Conservation (phyloP, 2,888 invertebrate species). For the Andrena flavipes region DNA sequence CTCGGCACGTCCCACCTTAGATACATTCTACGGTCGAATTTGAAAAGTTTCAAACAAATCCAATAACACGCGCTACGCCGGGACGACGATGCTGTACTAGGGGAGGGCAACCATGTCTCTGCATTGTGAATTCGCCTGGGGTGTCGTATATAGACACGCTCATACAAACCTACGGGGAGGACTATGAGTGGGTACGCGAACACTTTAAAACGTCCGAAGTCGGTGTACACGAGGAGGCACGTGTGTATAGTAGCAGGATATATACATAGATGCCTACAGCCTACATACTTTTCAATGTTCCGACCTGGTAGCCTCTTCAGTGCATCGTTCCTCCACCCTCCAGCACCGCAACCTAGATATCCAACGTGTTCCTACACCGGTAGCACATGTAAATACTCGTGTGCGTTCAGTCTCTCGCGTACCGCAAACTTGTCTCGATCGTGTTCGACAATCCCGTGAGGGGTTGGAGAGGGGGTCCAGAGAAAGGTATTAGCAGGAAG, state of each 20-base stretch:
- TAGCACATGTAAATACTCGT: slow-evolving; percentile 57
- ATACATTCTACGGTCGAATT: slow-evolving; percentile 72
- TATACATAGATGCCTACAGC: slow-evolving; percentile 21
- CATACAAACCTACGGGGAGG: slow-evolving; percentile 44
- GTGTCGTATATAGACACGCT: slow-evolving; percentile 41
- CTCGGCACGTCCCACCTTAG: slow-evolving; percentile 56
- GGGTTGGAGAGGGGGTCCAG: slow-evolving; percentile 5
- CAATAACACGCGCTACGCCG: slow-evolving; percentile 77
- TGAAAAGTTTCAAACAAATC: slow-evolving; percentile 82
- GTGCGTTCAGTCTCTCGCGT: slow-evolving; percentile 44
- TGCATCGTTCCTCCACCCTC: slow-evolving; percentile 36
- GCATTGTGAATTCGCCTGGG: slow-evolving; percentile 69
- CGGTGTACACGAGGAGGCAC: slow-evolving; percentile 21
- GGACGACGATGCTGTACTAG: slow-evolving; percentile 42
- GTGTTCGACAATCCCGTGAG: slow-evolving; percentile 46
- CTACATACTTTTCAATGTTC: slow-evolving; percentile 62
- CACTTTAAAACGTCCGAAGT: slow-evolving; percentile 23
- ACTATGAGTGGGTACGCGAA: slow-evolving; percentile 42
- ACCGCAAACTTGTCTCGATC: slow-evolving; percentile 57
- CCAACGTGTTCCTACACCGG: slow-evolving; percentile 42
- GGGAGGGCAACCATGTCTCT: slow-evolving; percentile 43
- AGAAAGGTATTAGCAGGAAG: neutral
- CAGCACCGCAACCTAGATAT: slow-evolving; percentile 24
- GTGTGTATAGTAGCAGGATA: neutral
- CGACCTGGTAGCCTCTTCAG: slow-evolving; percentile 29